phyloP scores from a whole-genome alignment of 2,797 vertebrate genomes.

The Channa striata region DNA sequence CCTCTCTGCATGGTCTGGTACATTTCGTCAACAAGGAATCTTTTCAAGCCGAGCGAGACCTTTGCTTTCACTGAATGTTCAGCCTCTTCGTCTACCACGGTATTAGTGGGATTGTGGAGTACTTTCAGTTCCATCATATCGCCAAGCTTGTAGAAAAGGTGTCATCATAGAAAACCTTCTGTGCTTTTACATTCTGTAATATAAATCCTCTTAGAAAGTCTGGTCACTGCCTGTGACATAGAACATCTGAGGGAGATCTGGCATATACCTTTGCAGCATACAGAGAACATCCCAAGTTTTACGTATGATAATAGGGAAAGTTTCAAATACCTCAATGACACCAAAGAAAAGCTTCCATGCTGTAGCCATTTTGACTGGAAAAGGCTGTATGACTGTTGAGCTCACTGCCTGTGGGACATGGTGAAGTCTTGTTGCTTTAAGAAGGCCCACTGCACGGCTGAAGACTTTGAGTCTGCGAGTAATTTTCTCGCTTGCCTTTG shows the following conservation, averaged over 20 bases:
- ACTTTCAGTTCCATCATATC: conserved; percentile 52
- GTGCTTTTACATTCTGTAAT: conserved; percentile 50
- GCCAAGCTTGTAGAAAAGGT: conserved; percentile 43
- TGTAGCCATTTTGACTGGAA: conserved; percentile 58
- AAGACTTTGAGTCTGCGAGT: conserved; percentile 82
- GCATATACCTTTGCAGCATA: conserved; percentile 38
- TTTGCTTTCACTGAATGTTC: conserved; percentile 39
- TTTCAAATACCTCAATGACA: conserved; percentile 53
- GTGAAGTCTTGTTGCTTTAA: conserved; percentile 73
- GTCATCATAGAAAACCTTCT: conserved; percentile 40
- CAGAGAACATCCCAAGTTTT: conserved; percentile 32
- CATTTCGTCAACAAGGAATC: conserved; percentile 31
- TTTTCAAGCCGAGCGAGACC: conserved; percentile 35
- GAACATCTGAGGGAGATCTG: conserved; percentile 42
- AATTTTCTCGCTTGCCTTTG: conserved; percentile 84
- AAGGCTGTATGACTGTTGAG: conserved; percentile 44
- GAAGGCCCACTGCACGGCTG: conserved; percentile 64
- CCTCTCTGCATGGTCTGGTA: conserved; percentile 44
- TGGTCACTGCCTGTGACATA: conserved; percentile 26
- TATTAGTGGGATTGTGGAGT: conserved; percentile 17
- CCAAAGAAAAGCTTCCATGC: conserved; percentile 44
- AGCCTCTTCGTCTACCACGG: conserved; percentile 38
- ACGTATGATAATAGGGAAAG: conserved; percentile 31
- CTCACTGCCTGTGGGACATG: conserved; percentile 73
- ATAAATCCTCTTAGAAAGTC: conserved; percentile 50